Evolutionary conservation across 1,140 invertebrate genomes (phyloP), one percentile per base, ranked within the genome.

Genomic region (Macrosteles quadrilineatus): DNA sequence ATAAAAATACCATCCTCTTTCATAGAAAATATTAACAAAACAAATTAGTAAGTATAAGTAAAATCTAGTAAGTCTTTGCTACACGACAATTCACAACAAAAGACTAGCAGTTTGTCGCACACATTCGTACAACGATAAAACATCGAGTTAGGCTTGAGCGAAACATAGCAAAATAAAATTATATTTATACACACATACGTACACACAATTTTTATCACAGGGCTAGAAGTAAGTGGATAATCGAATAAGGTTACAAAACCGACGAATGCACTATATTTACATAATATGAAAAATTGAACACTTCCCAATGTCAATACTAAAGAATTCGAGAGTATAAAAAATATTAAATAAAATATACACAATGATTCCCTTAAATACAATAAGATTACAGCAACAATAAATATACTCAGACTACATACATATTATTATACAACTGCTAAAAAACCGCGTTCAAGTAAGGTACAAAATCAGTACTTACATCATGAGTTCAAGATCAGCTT

Each of bases 81-180:
- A 59, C 55, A 59, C 55, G 27, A 59, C 14, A 19, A 50, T 50
- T 50, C 47, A 50, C 47, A 59, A 59, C 55, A 59, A 59, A 59
- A 59, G 55, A 59, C 55, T 59, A 59, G 55, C 55, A 59, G 25
- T 27, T 59, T 27, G 55, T 59, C 27, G 55, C 27, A 30, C 47
- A 50, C 47, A 50, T 29, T 59, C 23, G 27, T 21, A 59, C 55
- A 59, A 59, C 55, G 55, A 59, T 59, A 59, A 59, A 59, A 59
- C 27, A 27, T 59, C 25, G 23, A 59, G 55, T 59, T 59, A 59
- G 47, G 55, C 55, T 59, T 59, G 55, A 59, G 55, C 55, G 55
- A 11, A 59, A 59, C 55, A 59, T 59, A 59, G 55, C 55, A 59
- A 59, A 59, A 59, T 59, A 59, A 59, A 59, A 59, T 9, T 59